Base-by-base conservation (phyloP, 1,140 invertebrate species). In the Euura lappo region DNA sequence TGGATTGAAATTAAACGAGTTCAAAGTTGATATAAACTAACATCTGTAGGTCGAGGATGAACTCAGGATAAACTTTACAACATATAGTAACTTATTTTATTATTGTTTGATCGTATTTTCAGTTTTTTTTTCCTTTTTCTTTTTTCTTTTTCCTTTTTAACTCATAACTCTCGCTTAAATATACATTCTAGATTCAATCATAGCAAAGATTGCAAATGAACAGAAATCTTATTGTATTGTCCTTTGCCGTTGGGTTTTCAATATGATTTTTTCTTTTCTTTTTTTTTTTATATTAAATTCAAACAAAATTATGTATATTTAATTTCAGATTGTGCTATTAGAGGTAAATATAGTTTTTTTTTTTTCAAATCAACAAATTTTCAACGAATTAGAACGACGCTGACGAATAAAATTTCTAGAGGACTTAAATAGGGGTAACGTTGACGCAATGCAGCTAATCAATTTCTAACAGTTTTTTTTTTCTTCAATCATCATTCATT, bases 31-130 rank as follows among this genome's bases (percentile, higher is more conserved):
- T 11, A 60, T 0, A 60, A 60, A 60, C 6, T 60, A 60, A 60
- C 6, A 60, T 1, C 51, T 60, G 2, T n/a, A 60, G 51, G 51
- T 4, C 51, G 10, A 6, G 51, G 51, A 60, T 60, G 5, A 4
- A 60, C 51, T 60, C 51, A 60, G 51, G 51, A 60, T 60, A 60
- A 60, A 60, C 51, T 60, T 60, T 8, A 60, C 51, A 3, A 60
- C 51, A 60, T 60, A 60, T 60, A 60, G 51, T 60, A 60, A 60
- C 51, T 60, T 60, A 60, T 60, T 60, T 60, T 60, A 60, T 60
- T 60, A 60, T 60, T 60, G 51, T 60, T 60, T 60, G 51, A 60
- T 60, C 51, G 51, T 60, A 6, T 60, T 60, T 60, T 60, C 51
- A 60, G 51, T 60, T 60, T 60, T 60, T 60, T 6, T 60, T 60